Evolutionary conservation across 2,888 invertebrate genomes (phyloP).

Genomic region (Cephus nigrinus): DNA sequence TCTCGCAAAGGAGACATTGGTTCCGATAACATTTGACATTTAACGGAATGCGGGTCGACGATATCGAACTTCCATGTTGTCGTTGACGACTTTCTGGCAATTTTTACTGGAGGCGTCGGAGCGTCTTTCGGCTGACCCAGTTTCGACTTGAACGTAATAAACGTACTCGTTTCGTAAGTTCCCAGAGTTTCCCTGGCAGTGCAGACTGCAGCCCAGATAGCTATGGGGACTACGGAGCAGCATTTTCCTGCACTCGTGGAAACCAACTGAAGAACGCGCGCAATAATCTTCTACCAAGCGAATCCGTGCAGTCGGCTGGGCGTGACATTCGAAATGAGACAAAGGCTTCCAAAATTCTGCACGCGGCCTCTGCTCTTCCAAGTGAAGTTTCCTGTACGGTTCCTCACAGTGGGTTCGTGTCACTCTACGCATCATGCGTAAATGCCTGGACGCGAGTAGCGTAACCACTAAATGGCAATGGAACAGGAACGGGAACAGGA

Average conservation of each 20-base stretch:
- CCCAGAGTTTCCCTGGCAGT: neutral
- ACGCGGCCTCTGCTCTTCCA: neutral
- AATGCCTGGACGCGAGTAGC: slow-evolving; percentile 53
- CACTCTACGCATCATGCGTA: neutral
- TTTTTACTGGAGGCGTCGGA: neutral
- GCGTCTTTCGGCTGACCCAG: neutral
- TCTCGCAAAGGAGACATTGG: neutral
- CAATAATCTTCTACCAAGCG: neutral
- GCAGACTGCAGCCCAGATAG: neutral
- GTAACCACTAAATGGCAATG: slow-evolving; percentile 69
- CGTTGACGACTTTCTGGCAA: slow-evolving; percentile 68
- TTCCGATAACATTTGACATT: slow-evolving; percentile 3
- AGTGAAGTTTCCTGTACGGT: neutral
- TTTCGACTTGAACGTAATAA: neutral
- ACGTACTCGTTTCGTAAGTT: neutral
- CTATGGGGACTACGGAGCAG: neutral
- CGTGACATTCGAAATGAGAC: neutral
- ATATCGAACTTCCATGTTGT: slow-evolving; percentile 72
- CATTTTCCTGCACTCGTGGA: neutral
- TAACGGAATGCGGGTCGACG: neutral
- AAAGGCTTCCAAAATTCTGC: neutral
- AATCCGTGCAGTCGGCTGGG: neutral
- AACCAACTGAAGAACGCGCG: neutral
- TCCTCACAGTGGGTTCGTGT: neutral
- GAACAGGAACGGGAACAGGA: slow-evolving; percentile 58